A percentile compares a stretch with the other conserved stretches of the same genome.
phyloP scores from a whole-genome alignment of 2,113 vertebrate genomes.

The Sisor rabdophorus region DNA sequence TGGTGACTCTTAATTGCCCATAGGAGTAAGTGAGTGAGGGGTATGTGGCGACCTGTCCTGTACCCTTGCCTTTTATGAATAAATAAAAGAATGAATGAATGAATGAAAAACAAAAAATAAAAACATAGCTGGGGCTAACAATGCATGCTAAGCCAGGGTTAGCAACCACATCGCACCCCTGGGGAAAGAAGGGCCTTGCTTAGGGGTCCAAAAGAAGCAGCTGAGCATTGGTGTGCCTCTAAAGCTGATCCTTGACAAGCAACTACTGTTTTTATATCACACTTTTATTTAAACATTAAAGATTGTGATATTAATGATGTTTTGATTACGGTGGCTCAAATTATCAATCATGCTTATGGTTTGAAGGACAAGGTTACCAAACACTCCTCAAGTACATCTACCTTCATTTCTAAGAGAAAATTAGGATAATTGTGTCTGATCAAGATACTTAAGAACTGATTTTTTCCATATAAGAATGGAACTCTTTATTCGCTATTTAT shows the following conservation, averaged over 20 bases:
- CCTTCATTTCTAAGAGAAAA: background rate
- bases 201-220: too few relatives aligned
- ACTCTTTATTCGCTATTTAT: background rate
- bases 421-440: background rate
- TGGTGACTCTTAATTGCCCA: too few relatives aligned
- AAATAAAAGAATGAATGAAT: too few relatives aligned
- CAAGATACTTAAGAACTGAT: too few relatives aligned
- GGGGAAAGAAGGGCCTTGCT: too few relatives aligned
- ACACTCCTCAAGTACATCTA: background rate
- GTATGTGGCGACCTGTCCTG: too few relatives aligned
- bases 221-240: too few relatives aligned
- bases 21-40: too few relatives aligned
- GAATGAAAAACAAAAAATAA: background rate
- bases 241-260: too few relatives aligned
- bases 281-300: background rate
- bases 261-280: background rate
- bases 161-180: too few relatives aligned
- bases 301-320: background rate
- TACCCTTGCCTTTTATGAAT: too few relatives aligned
- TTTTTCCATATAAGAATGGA: background rate
- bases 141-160: background rate
- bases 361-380: background rate
- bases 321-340: background rate
- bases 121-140: background rate
- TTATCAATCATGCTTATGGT: background rate